Evolutionary conservation across 2,113 vertebrate species (phyloP), one percentile per base, ranked within the genome.

Genomic region (Danionella cerebrum): DNA sequence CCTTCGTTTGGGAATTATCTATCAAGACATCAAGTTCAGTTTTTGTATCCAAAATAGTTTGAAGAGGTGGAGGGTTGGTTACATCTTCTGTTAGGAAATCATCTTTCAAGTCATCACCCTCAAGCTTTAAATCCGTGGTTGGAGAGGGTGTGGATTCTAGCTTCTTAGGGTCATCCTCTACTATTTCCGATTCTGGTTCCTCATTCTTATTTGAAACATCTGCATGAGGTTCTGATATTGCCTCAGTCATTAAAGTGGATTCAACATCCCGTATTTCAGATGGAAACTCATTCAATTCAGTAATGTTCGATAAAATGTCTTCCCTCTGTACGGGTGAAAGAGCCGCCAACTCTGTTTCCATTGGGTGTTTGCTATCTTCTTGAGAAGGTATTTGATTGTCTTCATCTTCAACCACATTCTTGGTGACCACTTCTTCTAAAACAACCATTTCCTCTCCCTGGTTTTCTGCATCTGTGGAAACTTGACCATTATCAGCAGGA

Each of bases 341-440:
- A 22, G 11, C 22, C 36, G 35, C 16, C 5, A 16, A 12, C 12
- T 12, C 33, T 5, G 10, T 10, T 27, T 36, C 41, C 19, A 55
- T 55, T 53, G 35, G 18, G 14, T 21, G 5, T 16, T 66, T 16
- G 8, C 18, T 21, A 18, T 62, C 55, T n/a, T 54, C 68, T 47
- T 19, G 39, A 27, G 55, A 35, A 18, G 14, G 47, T 14, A 12
- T 36, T 50, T 35, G 73, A 67, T 62, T 44, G 36, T 71, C 63
- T 21, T 60, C 59, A 45, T 11, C 25, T 12, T 12, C 14, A 60
- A n/a, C 6, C 29, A 10, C 21, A 16, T 16, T 48, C 13, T 48
- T 53, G 3, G 31, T 16, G 14, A 5, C 22, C 7, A 12, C 1
- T 25, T 47, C 52, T 39, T 70, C 62, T 10, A 11, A 14, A 1